phyloP scores from a whole-genome alignment of 2,113 vertebrate genomes.

The Thalassarche chlororhynchos region DNA sequence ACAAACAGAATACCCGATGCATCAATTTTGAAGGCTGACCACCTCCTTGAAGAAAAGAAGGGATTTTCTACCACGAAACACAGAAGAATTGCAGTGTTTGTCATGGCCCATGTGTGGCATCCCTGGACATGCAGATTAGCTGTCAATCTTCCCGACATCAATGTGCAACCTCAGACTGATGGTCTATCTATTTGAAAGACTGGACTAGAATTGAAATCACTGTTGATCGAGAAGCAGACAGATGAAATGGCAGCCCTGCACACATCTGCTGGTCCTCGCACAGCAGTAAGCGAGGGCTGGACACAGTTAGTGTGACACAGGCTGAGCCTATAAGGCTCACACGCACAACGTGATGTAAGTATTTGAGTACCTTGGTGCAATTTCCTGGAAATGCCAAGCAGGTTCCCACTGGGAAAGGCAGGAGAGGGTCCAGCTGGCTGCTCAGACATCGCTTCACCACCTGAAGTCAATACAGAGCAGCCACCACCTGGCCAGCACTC shows the following conservation, averaged over 20 bases:
- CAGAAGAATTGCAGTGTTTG: background rate
- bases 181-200: background rate
- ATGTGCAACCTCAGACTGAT: background rate
- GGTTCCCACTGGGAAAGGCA: background rate
- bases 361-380: background rate
- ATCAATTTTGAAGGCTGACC: background rate
- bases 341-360: background rate
- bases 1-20: background rate
- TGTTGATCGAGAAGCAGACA: background rate
- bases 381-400: background rate
- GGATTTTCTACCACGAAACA: background rate
- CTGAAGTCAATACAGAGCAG: background rate
- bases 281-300: background rate
- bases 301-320: background rate
- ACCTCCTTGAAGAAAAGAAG: background rate
- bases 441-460: background rate
- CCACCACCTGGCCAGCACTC: background rate
- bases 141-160: background rate
- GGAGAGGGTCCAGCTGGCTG: background rate
- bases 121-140: too few species aligned
- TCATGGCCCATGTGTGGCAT: background rate
- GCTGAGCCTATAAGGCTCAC: background rate
- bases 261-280: background rate
- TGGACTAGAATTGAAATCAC: background rate
- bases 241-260: background rate